Base-by-base conservation (phyloP, 2,797 vertebrate species). In the Sandelia bainsii region DNA sequence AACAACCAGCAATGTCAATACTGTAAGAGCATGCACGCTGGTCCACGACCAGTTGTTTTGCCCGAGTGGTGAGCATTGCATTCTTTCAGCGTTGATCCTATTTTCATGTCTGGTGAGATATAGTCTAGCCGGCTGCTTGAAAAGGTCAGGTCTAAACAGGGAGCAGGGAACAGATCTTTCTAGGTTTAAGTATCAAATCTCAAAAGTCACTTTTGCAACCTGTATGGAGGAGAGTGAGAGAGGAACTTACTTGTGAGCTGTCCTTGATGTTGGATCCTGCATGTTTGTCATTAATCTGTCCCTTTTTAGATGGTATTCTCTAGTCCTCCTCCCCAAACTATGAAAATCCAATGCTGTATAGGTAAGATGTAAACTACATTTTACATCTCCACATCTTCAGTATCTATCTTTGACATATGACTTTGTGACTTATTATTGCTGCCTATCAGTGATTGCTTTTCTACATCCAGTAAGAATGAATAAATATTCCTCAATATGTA, bases 141-240 rank as follows among this genome's bases (percentile, higher is more conserved):
- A 91, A 93, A 93, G 90, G 92, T 91, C 89, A 91, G 57, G 75
- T 82, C 88, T 90, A 89, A 88, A 92, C 85, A 79, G 82, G 77
- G 86, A 89, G 79, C 29, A 56, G 68, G 59, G 69, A 83, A 79
- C 13, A 71, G 61, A 81, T 82, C 78, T 83, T 83, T 88, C 81
- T 82, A 79, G 78, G 83, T 88, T 90, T 88, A 87, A 87, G 84
- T 81, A 89, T 92, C 82, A 61, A 76, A 80, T 89, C 85, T 85
- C 81, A 68, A 84, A 88, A 88, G 86, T 84, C 85, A 89, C 87
- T 87, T 78, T 52, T 63, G 66, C 20, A 54, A 56, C 63, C 56
- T 59, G 54, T 51, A 48, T 45, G 59, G 73, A 73, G 76, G 59
- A 80, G 64, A 79, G 62, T 7, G 64, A 72, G 46, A 34, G 72